A percentile compares a stretch with the other conserved stretches of the same genome.
phyloP scores from a whole-genome alignment of 2,888 invertebrate genomes.

The Apodemia duryi region DNA sequence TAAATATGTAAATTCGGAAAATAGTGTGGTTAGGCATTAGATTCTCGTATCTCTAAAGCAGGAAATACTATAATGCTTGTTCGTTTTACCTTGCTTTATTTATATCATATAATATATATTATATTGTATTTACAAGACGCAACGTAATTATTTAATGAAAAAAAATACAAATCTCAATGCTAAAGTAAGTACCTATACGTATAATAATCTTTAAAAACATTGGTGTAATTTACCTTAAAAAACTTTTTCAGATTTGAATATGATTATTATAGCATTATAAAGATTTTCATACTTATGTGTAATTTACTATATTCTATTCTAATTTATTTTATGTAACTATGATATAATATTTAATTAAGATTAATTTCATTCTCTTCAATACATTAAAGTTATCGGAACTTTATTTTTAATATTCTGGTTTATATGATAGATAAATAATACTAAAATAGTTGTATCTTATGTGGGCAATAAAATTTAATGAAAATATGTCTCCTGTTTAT shows the following conservation, averaged over 20 bases:
- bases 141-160: conserved; percentile 10
- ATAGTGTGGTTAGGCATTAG: conserved; percentile 33
- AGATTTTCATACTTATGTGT: conserved; percentile 5
- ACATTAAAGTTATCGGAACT: neutral
- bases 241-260: neutral
- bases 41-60: conserved; percentile 31
- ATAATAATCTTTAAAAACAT: conserved; percentile 10
- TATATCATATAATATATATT: neutral
- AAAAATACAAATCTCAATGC: neutral
- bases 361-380: conserved; percentile 5
- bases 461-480: conserved; percentile 71
- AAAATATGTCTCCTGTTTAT: conserved; percentile 76
- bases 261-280: neutral
- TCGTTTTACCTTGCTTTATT: conserved; percentile 19
- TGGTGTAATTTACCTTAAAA: conserved; percentile 1
- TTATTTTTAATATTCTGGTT: conserved; percentile 5
- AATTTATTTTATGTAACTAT: conserved; percentile 12
- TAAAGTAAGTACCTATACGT: conserved; percentile 8
- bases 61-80: conserved; percentile 31
- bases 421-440: conserved; percentile 16
- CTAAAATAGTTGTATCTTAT: conserved; percentile 37
- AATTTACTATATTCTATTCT: neutral
- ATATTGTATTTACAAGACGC: conserved; percentile 13
- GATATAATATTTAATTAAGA: conserved; percentile 8
- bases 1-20: conserved; percentile 48